phyloP scores from a whole-genome alignment of 2,113 vertebrate species.

The Hyla sarda region DNA sequence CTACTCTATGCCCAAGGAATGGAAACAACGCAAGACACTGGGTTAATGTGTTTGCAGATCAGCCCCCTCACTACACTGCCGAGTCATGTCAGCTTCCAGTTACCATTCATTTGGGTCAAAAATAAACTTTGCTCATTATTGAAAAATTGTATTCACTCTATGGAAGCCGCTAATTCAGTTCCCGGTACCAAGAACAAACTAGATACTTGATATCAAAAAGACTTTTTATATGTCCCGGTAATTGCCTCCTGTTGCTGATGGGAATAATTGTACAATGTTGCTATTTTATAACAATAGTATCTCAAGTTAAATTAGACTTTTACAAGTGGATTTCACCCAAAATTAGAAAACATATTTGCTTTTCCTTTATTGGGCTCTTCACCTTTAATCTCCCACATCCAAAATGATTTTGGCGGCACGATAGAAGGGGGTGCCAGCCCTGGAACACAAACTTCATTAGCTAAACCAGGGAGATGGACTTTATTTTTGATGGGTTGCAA shows the following conservation, averaged over 20 bases:
- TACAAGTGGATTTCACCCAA: neutral
- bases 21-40: too few relatives aligned
- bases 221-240: neutral
- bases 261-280: neutral
- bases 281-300: neutral
- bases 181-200: neutral
- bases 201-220: conserved; percentile 26
- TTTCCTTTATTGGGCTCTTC: neutral
- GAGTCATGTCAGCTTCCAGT: neutral
- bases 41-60: too few relatives aligned
- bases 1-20: too few relatives aligned
- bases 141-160: neutral
- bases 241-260: neutral
- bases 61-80: neutral
- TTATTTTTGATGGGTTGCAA: neutral
- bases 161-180: neutral
- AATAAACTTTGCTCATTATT: neutral
- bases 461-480: neutral
- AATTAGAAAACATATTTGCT: neutral
- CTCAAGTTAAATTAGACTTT: neutral
- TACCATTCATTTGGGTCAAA: neutral
- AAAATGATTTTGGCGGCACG: neutral
- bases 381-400: neutral
- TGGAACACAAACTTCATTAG: neutral
- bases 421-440: neutral